Conservation (phyloP, 2,888 invertebrate genomes). For the Philereme transversata region DNA sequence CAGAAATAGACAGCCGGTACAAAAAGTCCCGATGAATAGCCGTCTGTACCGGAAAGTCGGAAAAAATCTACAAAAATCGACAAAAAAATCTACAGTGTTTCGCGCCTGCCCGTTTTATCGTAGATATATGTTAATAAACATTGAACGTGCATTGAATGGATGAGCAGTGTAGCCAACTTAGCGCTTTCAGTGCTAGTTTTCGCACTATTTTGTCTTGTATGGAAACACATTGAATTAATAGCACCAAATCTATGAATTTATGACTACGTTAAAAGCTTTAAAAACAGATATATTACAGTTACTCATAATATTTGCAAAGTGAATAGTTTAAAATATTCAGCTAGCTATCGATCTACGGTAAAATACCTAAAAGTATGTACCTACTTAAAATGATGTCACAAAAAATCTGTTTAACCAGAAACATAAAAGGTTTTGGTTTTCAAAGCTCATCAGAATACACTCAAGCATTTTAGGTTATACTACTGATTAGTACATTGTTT, state of each 20-base stretch:
- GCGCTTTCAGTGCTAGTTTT: background rate
- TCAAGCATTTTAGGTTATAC: too few relatives aligned
- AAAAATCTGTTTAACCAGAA: too few relatives aligned
- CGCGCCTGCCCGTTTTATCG: constrained; percentile 69
- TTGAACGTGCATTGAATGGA: constrained; percentile 71
- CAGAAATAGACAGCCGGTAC: constrained; percentile 50
- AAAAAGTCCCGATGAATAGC: constrained; percentile 64
- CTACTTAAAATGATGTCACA: too few relatives aligned
- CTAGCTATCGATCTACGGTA: too few relatives aligned
- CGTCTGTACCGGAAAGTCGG: constrained; percentile 64
- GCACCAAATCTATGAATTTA: background rate
- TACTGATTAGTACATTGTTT: background rate
- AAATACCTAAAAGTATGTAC: too few relatives aligned
- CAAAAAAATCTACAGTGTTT: constrained; percentile 65
- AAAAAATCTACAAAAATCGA: constrained; percentile 39
- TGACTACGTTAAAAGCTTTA: too few relatives aligned
- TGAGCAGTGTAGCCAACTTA: constrained; percentile 44
- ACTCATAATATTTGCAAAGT: too few relatives aligned
- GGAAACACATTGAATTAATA: background rate
- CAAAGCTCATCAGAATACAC: too few relatives aligned
- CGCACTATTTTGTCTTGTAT: background rate
- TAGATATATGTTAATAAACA: constrained; percentile 77
- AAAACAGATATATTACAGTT: too few relatives aligned
- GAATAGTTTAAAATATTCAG: too few relatives aligned
- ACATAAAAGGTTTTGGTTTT: too few relatives aligned